Evolutionary conservation across 2,113 vertebrate genomes (phyloP), one percentile per base, ranked within the genome.

Genomic region (Lamprotornis superbus): DNA sequence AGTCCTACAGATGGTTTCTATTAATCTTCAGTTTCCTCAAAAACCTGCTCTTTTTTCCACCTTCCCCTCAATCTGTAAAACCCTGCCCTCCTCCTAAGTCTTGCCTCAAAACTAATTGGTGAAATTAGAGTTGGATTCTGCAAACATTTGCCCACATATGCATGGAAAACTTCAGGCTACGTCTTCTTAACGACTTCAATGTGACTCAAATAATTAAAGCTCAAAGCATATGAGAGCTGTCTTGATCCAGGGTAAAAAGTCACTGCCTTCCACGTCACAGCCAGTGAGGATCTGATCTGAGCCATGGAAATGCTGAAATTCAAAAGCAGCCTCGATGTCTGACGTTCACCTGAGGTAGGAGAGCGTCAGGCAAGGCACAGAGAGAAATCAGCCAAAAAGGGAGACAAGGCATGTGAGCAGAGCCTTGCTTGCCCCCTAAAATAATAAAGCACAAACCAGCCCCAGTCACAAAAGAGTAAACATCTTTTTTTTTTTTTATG

Each of bases 161-260:
- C 22, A 1, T 2, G 39, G 35, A 69, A 81, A 94, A 93, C 88
- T 89, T 42, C 5, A 92, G 90, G 71, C 86, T 77, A 67, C 16
- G 1, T 46, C 50, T 85, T 60, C 79, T 50, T 74, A 90, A 93
- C 9, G 7, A 74, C 88, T 83, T 44, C 89, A 70, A 2, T 9
- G 37, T 25, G 76, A 90, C 39, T 87, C 33, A 49, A 42, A 76
- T 70, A 94, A 96, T 86, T 83, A 92, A 86, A 90, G 79, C 56
- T 90, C 80, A 80, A 83, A 85, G 78, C 57, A 30, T 22, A 40
- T 0, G 10, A 44, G 87, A 77, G 71, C 64, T 88, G 71, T 37
- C 63, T 83, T 35, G 42, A 53, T 65, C 53, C 35, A 42, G 55
- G 79, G 47, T 13, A 15, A 63, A n/a, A 77, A 86, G 60, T 27